phyloP scores from a whole-genome alignment of 2,888 invertebrate species.

The Hemaris fuciformis region DNA sequence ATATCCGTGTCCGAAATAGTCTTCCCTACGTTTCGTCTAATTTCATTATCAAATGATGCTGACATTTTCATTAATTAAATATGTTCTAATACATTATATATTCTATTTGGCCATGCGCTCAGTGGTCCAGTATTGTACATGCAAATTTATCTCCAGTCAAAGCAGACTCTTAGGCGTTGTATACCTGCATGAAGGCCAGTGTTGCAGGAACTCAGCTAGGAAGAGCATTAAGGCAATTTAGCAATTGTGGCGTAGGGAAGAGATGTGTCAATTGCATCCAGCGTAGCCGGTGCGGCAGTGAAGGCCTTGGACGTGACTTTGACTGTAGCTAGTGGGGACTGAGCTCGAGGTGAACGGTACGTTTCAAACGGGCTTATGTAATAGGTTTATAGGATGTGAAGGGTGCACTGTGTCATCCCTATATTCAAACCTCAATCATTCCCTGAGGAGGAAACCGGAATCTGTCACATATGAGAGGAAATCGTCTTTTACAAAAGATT shows the following conservation, averaged over 20 bases:
- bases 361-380: neutral
- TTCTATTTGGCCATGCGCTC: no score
- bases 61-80: no score
- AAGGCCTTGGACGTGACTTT: neutral
- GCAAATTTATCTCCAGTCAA: neutral
- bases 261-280: constrained; percentile 7
- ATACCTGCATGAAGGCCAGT: neutral
- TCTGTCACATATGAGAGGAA: no score
- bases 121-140: no score
- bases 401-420: no score
- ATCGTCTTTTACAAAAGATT: no score
- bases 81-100: no score
- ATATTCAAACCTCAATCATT: no score
- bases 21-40: no score
- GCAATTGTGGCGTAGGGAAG: neutral
- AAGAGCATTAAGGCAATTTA: constrained; percentile 15
- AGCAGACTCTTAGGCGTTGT: neutral
- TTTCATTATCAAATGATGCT: no score
- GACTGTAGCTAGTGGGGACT: neutral
- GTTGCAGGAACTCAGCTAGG: constrained; percentile 1
- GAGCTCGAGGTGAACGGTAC: neutral
- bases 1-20: no score
- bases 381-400: neutral
- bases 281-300: neutral
- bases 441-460: no score